A percentile compares a stretch with the other conserved stretches of the same genome.
Conservation (phyloP, 1,140 invertebrate genomes). For the Solenopsis fugax region DNA sequence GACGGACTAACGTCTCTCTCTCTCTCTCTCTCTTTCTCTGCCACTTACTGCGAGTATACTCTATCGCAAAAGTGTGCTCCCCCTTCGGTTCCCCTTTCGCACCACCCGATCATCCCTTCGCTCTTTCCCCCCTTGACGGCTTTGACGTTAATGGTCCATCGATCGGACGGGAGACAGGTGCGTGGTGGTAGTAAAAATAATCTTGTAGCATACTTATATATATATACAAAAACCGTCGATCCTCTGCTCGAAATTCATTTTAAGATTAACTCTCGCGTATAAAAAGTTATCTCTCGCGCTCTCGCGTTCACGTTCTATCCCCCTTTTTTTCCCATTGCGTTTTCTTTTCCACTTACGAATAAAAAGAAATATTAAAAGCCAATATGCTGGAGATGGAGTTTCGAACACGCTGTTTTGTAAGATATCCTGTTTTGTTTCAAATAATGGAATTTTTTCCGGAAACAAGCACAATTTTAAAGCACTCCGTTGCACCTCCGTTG, state of each 20-base stretch:
- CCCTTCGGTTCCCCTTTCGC: conserved; percentile 36
- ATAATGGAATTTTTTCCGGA: conserved; percentile 1
- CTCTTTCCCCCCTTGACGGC: conserved; percentile 42
- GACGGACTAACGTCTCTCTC: conserved; percentile 63
- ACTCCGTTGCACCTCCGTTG: background rate
- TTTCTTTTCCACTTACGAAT: background rate
- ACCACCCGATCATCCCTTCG: conserved; percentile 35
- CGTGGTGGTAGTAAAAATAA: conserved; percentile 72
- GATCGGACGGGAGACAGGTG: conserved; percentile 73
- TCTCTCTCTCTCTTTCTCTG: conserved; percentile 27
- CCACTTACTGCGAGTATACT: conserved; percentile 70
- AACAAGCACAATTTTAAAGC: conserved; percentile 14
- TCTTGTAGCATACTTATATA: conserved; percentile 59
- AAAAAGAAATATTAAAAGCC: background rate
- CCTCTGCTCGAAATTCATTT: conserved; percentile 45
- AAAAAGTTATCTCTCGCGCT: conserved; percentile 30
- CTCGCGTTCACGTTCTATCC: no score
- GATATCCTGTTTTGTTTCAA: background rate
- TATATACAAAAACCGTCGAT: conserved; percentile 16
- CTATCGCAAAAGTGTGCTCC: conserved; percentile 72
- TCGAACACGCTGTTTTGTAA: background rate
- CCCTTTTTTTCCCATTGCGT: background rate
- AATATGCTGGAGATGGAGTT: background rate
- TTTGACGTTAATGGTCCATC: conserved; percentile 78
- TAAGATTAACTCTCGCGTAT: background rate